Evolutionary conservation across 2,888 invertebrate genomes (phyloP), one percentile per base, ranked within the genome.

Genomic region (Ametastegia equiseti): DNA sequence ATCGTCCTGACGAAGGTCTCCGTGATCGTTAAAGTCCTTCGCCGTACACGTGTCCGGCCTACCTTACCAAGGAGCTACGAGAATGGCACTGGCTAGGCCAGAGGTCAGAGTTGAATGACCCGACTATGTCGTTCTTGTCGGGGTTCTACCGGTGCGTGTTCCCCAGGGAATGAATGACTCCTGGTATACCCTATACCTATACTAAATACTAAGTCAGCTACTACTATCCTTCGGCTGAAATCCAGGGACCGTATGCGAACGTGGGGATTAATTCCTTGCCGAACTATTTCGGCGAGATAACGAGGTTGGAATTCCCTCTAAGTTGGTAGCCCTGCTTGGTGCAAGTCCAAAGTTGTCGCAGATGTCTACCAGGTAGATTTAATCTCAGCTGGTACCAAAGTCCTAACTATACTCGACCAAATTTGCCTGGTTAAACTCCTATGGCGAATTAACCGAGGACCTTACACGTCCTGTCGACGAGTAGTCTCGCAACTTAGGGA

Each of bases 351-450:
- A 78, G 78, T 78, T 78, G 78, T 78, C 80, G 60, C 67, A 73
- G 54, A 57, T 45, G 67, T 78, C 65, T 71, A 42, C 50, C 86
- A 87, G 86, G 85, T 84, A 86, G 86, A 88, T 88, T 88, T 88
- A 88, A 88, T 87, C 88, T 85, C 85, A 50, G 78, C 78, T 57
- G 78, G 60, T 86, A 86, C 79, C 73, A 81, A n/a, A 85, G 83
- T 86, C 85, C 85, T 84, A 86, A 88, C 87, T 88, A n/a, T n/a
- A 86, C 86, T 85, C 85, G 85, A 87, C 85, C 84, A 84, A 87
- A 87, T 86, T 83, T 81, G 75, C 80, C 73, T 69, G 65, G 54
- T 80, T 83, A 84, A 88, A 86, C 84, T 83, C 80, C 81, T 83
- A 82, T 81, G 36, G 83, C 83, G 86, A 88, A 89, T 87, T 87